Evolutionary conservation across 2,113 vertebrate genomes (phyloP).

Genomic region (Todiramphus chloris): DNA sequence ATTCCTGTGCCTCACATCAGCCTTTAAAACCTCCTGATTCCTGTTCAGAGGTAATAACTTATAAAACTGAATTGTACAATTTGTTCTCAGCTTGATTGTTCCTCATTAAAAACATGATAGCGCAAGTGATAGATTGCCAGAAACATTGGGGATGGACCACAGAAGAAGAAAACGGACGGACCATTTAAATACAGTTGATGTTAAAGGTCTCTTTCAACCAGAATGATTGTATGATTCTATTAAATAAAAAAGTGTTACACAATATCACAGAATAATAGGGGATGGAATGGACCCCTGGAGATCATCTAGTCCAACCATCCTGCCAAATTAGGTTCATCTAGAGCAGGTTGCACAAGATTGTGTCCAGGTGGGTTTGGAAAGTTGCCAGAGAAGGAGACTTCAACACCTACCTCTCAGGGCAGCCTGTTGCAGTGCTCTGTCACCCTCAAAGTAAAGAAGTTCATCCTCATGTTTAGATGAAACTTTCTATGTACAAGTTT

Average conservation of each 20-base stretch:
- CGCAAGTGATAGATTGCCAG: not conserved
- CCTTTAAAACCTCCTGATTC: not conserved
- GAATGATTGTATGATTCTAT: not conserved
- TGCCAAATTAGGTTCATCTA: not conserved
- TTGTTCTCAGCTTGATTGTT: not conserved
- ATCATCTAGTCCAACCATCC: not conserved
- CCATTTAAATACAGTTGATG: not conserved
- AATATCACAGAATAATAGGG: not conserved
- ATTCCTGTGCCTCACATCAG: not conserved
- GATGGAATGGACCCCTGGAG: not conserved
- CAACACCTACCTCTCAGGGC: not conserved
- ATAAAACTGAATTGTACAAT: not conserved
- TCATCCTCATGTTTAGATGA: not conserved
- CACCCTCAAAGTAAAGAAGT: no score
- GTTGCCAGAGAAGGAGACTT: not conserved
- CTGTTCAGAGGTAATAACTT: not conserved
- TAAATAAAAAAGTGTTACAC: not conserved
- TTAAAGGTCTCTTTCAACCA: not conserved
- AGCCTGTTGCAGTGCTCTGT: not conserved
- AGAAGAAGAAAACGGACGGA: not conserved
- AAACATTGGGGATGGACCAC: not conserved
- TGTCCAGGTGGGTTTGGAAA: not conserved
- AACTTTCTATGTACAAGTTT: not conserved
- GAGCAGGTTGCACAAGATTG: not conserved
- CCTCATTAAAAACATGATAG: not conserved